These are phyloP conservation scores for Fistularia commersonii DNA, from an alignment of 2,797 vertebrate species.

Conservation along the genomic window DNA sequence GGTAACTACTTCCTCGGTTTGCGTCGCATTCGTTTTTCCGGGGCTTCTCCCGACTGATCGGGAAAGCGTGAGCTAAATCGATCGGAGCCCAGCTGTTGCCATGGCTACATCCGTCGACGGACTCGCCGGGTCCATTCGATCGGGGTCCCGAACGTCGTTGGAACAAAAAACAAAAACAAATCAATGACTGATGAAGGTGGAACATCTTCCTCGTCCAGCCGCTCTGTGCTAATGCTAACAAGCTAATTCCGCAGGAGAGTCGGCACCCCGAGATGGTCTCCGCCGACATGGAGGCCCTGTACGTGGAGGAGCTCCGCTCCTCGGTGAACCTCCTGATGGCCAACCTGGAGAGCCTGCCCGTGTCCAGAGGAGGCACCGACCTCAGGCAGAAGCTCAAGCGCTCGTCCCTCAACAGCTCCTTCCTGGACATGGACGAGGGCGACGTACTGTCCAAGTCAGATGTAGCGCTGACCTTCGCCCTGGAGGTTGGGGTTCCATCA, in stretches of 20 bases:
- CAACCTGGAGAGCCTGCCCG: conserved; percentile 95
- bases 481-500: conserved; percentile 74
- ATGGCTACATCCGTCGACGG: too few relatives aligned
- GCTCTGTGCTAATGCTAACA: neutral
- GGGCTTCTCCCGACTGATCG: too few relatives aligned
- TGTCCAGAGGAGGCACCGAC: conserved; percentile 91
- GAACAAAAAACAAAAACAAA: too few relatives aligned
- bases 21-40: too few relatives aligned
- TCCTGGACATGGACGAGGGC: conserved; percentile 92
- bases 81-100: too few relatives aligned
- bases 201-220: too few relatives aligned
- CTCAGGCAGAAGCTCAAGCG: conserved; percentile 93
- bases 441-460: conserved; percentile 92
- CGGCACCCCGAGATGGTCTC: conserved; percentile 82
- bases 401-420: conserved; percentile 87
- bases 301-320: conserved; percentile 89
- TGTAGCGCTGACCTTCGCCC: conserved; percentile 88
- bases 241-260: conserved; percentile 77
- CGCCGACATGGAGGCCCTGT: conserved; percentile 89
- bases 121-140: too few relatives aligned
- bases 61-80: too few relatives aligned
- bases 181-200: too few relatives aligned
- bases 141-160: too few relatives aligned
- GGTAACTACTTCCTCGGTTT: too few relatives aligned
- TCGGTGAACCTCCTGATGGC: conserved; percentile 94